phyloP scores from a whole-genome alignment of 2,113 vertebrate species.

The Sinosuthora webbiana region DNA sequence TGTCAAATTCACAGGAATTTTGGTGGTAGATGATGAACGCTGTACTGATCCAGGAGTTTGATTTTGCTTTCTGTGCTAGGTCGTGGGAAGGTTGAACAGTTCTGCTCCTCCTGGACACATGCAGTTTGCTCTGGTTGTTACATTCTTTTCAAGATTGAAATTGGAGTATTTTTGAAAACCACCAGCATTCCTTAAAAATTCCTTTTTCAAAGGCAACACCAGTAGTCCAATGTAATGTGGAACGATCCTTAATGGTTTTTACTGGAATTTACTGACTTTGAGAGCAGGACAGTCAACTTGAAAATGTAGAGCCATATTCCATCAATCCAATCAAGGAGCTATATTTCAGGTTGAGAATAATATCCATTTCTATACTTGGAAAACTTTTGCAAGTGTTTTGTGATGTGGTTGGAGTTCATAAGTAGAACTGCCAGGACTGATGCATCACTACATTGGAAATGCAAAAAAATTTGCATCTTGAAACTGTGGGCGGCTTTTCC shows the following conservation, averaged over 20 bases:
- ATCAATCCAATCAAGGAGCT: not conserved
- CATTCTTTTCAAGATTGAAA: not conserved
- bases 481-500: not conserved
- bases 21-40: not conserved
- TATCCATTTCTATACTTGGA: not conserved
- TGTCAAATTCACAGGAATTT: not conserved
- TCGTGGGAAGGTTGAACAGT: not conserved
- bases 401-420: not conserved
- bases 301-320: not conserved
- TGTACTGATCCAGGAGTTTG: not conserved
- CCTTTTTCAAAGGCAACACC: not conserved
- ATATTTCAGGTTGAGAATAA: not conserved
- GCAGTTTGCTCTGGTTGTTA: not conserved
- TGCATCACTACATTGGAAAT: not conserved
- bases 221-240: not conserved
- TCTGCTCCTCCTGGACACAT: not conserved
- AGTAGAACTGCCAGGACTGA: slow-evolving; percentile 1
- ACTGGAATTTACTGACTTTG: not conserved
- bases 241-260: not conserved
- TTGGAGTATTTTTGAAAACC: not conserved
- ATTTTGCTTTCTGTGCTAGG: not conserved
- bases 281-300: not conserved
- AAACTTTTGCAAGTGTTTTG: not conserved
- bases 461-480: not conserved
- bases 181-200: not conserved